Conservation (phyloP, 2,113 vertebrate species). For the Rattus norvegicus region DNA sequence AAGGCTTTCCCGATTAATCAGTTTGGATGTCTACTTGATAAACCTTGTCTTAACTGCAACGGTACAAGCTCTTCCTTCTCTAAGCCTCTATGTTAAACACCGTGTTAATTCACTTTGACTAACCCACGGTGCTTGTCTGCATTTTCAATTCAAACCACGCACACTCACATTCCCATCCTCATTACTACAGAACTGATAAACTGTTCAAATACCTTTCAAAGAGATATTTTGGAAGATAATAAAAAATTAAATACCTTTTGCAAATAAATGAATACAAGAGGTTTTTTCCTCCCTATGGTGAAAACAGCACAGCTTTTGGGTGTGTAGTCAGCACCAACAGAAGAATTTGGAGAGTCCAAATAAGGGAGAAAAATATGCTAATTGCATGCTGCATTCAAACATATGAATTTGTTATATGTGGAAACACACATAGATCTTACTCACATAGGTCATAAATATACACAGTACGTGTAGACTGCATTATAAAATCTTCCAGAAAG, state of each 20-base stretch:
- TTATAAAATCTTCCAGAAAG: not conserved
- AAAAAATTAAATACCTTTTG: slow-evolving; percentile 65
- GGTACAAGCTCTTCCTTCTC: slow-evolving; percentile 29
- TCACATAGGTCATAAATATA: not conserved
- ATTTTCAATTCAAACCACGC: slow-evolving; percentile 64
- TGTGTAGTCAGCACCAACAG: slow-evolving; percentile 54
- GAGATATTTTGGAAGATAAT: slow-evolving; percentile 72
- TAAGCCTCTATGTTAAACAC: slow-evolving; percentile 61
- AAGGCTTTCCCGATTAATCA: slow-evolving; percentile 10
- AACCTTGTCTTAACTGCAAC: slow-evolving; percentile 60
- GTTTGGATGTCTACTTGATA: slow-evolving; percentile 35
- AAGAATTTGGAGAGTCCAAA: slow-evolving; percentile 60
- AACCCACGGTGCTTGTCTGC: slow-evolving; percentile 29
- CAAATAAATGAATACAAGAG: slow-evolving; percentile 72
- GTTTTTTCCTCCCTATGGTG: slow-evolving; percentile 29
- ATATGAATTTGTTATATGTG: not conserved
- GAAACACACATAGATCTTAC: not conserved
- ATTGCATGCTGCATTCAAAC: slow-evolving; percentile 66
- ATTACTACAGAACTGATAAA: slow-evolving; percentile 62
- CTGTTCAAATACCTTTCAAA: slow-evolving; percentile 75
- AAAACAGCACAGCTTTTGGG: slow-evolving; percentile 63
- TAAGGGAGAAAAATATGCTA: slow-evolving; percentile 33
- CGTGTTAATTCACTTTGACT: slow-evolving; percentile 72
- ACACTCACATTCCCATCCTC: slow-evolving; percentile 56
- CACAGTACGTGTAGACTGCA: not conserved